Conservation (phyloP, 2,888 invertebrate genomes). For the Phaedon cochleariae region DNA sequence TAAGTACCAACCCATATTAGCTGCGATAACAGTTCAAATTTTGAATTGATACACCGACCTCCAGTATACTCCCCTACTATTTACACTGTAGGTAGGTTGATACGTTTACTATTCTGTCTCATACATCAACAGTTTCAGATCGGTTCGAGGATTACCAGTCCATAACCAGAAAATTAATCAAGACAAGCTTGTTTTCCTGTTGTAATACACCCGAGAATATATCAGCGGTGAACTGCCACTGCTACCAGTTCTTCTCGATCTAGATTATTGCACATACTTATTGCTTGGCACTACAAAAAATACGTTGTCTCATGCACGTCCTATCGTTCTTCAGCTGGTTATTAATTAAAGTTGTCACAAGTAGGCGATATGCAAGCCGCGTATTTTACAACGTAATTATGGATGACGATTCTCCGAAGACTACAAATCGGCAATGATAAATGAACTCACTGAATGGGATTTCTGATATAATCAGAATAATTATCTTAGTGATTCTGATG, state of each 20-base stretch:
- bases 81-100: too few species aligned
- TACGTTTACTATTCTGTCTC: background rate
- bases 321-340: constrained; percentile 28
- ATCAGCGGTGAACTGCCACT: constrained; percentile 1
- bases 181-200: constrained; percentile 5
- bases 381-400: constrained; percentile 39
- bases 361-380: constrained; percentile 36
- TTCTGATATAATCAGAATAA: background rate
- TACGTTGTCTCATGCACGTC: constrained; percentile 20
- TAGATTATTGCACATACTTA: constrained; percentile 42
- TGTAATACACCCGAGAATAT: background rate
- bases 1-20: too few species aligned
- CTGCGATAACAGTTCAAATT: too few species aligned
- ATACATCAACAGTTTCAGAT: background rate
- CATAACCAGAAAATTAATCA: background rate
- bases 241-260: constrained; percentile 28
- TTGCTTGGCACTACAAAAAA: constrained; percentile 25
- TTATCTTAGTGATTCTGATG: too few species aligned
- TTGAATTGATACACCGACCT: too few species aligned
- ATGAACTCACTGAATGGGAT: constrained; percentile 10
- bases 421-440: constrained; percentile 22
- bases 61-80: too few species aligned
- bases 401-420: constrained; percentile 14
- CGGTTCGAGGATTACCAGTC: background rate
- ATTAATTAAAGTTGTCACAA: constrained; percentile 41